These are phyloP conservation scores for Tenthredo livida DNA, from an alignment of 2,888 invertebrate genomes.

Conservation along the genomic window DNA sequence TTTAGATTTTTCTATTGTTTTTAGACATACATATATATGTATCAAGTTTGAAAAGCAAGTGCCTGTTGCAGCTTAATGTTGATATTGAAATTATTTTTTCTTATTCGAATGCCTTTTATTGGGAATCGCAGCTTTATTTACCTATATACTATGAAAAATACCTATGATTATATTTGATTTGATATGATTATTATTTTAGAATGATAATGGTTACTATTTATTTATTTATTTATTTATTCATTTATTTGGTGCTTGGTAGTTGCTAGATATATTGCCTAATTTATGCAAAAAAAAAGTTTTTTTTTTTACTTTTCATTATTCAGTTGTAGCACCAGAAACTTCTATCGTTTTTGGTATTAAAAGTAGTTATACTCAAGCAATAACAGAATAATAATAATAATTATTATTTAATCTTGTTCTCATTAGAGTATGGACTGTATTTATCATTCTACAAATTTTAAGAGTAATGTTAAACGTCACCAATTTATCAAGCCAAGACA, in stretches of 20 bases:
- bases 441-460: not conserved
- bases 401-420: not conserved
- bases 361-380: not conserved
- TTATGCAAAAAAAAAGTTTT: conserved; percentile 39
- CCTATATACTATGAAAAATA: not conserved
- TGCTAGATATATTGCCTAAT: conserved; percentile 68
- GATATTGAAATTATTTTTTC: not conserved
- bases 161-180: not conserved
- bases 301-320: conserved; percentile 50
- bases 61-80: conserved; percentile 35
- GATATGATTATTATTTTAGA: conserved; percentile 28
- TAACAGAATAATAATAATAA: not conserved
- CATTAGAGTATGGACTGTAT: not conserved
- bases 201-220: conserved; percentile 40
- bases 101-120: not conserved
- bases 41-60: not conserved
- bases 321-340: conserved; percentile 43
- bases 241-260: conserved; percentile 71
- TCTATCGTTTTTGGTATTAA: not conserved
- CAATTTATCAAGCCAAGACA: not conserved
- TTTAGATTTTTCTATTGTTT: no score
- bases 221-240: not conserved
- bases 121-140: conserved; percentile 4
- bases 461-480: not conserved
- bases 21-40: not conserved